Percentiles rank a stretch among this genome's conserved stretches.
Conservation (phyloP, 2,113 vertebrate species). For the Neotoma lepida region DNA sequence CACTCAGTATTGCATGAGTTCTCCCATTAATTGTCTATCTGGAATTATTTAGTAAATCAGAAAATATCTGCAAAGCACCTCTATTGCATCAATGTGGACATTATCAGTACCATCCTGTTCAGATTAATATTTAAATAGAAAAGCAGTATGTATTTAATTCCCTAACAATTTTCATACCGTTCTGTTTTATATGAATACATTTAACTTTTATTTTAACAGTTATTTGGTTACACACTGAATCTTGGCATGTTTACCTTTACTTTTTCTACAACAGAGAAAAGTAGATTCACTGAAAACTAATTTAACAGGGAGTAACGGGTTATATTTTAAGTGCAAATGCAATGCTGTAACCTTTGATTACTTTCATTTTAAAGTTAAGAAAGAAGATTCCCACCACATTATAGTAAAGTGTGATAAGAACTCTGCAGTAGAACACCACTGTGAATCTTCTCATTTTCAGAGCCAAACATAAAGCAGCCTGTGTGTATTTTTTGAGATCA, state of each 20-base stretch:
- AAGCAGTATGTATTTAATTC: slow-evolving; percentile 48
- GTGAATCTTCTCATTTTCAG: slow-evolving; percentile 21
- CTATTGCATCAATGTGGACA: slow-evolving; percentile 41
- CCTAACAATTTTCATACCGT: slow-evolving; percentile 9
- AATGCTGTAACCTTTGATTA: slow-evolving; percentile 52
- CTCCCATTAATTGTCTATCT: neutral
- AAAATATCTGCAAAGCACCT: slow-evolving; percentile 33
- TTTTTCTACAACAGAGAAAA: slow-evolving; percentile 22
- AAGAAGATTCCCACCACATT: neutral
- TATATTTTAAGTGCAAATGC: slow-evolving; percentile 35
- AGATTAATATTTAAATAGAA: slow-evolving; percentile 22
- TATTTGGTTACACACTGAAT: slow-evolving; percentile 30
- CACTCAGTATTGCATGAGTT: slow-evolving; percentile 53
- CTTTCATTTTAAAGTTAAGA: slow-evolving; percentile 35
- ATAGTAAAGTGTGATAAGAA: slow-evolving; percentile 21
- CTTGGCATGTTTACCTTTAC: neutral
- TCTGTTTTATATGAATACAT: slow-evolving; percentile 56
- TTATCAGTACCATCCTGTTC: neutral
- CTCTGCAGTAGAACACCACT: neutral
- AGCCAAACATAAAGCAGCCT: slow-evolving; percentile 52
- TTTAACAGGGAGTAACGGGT: slow-evolving; percentile 37
- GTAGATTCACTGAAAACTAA: slow-evolving; percentile 43
- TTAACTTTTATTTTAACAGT: slow-evolving; percentile 59
- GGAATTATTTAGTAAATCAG: slow-evolving; percentile 36
- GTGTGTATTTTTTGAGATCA: slow-evolving; percentile 60